Evolutionary conservation across 2,113 vertebrate genomes (phyloP).

Genomic region (Corythornis vintsioides): DNA sequence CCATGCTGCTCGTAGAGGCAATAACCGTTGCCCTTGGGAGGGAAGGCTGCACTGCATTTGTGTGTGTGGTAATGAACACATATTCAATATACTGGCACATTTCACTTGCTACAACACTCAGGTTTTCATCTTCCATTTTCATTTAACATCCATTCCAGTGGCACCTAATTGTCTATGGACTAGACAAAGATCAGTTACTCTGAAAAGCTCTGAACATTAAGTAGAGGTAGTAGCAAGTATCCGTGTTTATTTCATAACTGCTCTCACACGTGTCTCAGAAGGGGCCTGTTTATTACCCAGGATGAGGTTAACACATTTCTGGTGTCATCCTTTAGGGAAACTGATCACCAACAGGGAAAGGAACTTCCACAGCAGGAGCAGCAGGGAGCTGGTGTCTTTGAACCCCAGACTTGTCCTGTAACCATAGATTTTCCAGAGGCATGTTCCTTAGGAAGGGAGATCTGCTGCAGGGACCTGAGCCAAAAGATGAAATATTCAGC

Average conservation of each 20-base stretch:
- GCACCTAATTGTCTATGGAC: neutral
- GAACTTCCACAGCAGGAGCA: neutral
- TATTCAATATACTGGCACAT: conserved; percentile 10
- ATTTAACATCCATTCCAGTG: neutral
- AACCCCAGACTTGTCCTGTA: neutral
- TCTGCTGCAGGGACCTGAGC: conserved; percentile 1
- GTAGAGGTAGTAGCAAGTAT: neutral
- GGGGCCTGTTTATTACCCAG: neutral
- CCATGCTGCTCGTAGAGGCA: conserved; percentile 39
- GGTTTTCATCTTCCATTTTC: neutral
- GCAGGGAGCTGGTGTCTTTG: neutral
- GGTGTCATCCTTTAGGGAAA: neutral
- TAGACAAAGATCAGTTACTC: neutral
- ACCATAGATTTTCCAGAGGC: neutral
- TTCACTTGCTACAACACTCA: neutral
- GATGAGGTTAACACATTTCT: neutral
- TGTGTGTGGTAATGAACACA: conserved; percentile 26
- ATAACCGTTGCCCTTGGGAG: conserved; percentile 31
- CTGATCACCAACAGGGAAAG: neutral
- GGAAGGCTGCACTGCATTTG: neutral
- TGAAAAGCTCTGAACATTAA: neutral
- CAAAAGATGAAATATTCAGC: neutral
- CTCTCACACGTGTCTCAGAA: neutral
- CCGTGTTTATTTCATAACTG: neutral
- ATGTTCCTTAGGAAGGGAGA: neutral